Percentiles rank a stretch among this genome's conserved stretches.
phyloP scores from a whole-genome alignment of 1,140 invertebrate genomes.

The Atta colombica region DNA sequence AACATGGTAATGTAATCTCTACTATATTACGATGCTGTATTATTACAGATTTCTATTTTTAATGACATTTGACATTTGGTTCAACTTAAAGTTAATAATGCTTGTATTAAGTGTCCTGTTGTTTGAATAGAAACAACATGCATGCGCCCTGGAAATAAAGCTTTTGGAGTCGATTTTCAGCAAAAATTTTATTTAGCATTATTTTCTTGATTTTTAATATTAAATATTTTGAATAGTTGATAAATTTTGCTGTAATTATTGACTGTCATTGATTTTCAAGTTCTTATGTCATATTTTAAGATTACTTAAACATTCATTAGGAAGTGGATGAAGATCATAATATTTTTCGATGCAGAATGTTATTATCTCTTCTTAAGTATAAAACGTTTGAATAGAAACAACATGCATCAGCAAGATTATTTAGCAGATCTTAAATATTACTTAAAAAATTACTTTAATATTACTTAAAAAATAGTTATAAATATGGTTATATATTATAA shows the following conservation, averaged over 20 bases:
- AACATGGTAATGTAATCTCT: too few relatives aligned
- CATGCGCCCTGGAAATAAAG: too few relatives aligned
- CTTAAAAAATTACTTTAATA: neutral
- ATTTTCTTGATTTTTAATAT: neutral
- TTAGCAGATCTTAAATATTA: neutral
- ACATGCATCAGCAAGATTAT: neutral
- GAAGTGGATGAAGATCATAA: neutral
- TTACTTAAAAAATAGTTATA: neutral
- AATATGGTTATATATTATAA: neutral
- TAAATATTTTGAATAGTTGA: neutral
- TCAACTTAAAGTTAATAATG: neutral
- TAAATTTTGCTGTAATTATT: neutral
- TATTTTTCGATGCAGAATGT: neutral
- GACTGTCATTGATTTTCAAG: neutral
- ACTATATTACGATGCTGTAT: neutral
- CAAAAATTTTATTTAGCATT: neutral
- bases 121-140: too few relatives aligned
- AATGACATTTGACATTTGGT: neutral
- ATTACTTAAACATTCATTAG: neutral
- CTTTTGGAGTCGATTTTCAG: too few relatives aligned
- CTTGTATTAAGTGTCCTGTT: neutral
- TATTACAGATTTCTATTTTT: neutral
- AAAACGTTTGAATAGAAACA: neutral
- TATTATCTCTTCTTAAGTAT: neutral
- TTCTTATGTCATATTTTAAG: neutral